Conservation (phyloP, 35 echinoderm and acorn worm species). For the Diadema setosum region DNA sequence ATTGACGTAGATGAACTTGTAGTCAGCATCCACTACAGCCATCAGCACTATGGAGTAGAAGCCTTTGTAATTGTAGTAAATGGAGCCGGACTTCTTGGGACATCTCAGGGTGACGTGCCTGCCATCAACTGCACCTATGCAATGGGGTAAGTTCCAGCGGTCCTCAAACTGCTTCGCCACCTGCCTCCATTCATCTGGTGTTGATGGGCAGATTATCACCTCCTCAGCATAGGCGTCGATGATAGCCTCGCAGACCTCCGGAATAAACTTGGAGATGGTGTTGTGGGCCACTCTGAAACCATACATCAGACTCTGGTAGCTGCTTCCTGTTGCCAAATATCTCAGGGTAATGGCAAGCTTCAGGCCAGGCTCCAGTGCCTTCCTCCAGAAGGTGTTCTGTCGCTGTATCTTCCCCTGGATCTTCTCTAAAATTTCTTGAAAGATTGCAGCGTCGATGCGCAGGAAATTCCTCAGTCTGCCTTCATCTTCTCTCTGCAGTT, state of each 20-base stretch:
- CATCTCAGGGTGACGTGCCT: slow-evolving; percentile 19
- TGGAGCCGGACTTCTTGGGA: neutral
- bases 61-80: slow-evolving; percentile 21
- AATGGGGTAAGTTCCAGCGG: slow-evolving; percentile 7
- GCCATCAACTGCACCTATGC: slow-evolving; percentile 16
- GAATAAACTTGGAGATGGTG: neutral
- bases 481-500: neutral
- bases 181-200: slow-evolving; percentile 1
- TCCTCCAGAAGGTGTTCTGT: neutral
- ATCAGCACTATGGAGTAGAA: slow-evolving; percentile 30
- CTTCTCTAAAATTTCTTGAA: neutral
- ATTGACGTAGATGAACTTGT: slow-evolving; percentile 15
- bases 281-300: slow-evolving; percentile 25
- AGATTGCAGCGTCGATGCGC: neutral
- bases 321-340: neutral
- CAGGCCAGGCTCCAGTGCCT: neutral
- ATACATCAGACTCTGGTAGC: slow-evolving; percentile 1
- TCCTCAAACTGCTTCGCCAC: neutral
- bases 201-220: neutral
- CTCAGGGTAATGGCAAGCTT: slow-evolving; percentile 1
- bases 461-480: neutral
- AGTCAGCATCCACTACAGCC: slow-evolving; percentile 37
- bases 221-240: neutral
- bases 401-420: neutral
- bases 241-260: slow-evolving; percentile 14